These are phyloP conservation scores for Otus sunia DNA, from an alignment of 2,113 vertebrate genomes.

Conservation along the genomic window DNA sequence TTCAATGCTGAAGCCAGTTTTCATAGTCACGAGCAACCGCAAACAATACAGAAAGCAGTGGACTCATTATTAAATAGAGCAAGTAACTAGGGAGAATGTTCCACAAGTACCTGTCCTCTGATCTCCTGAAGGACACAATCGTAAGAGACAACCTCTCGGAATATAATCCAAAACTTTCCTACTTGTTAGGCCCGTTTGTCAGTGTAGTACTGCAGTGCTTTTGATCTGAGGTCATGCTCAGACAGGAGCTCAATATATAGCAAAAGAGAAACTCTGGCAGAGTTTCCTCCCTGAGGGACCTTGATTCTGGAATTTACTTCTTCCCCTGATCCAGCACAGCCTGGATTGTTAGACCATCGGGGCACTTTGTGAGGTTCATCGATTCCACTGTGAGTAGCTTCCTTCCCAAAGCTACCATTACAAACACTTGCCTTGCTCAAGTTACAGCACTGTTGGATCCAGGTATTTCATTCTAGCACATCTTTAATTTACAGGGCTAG, in stretches of 20 bases:
- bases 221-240: not conserved
- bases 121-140: not conserved
- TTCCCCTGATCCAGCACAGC: not conserved
- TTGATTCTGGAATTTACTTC: not conserved
- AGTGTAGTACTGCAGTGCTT: not conserved
- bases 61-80: not conserved
- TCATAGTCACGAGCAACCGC: not conserved
- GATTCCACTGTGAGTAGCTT: not conserved
- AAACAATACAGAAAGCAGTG: not conserved
- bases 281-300: not conserved
- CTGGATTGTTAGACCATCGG: not conserved
- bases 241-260: not conserved
- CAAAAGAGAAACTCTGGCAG: not conserved
- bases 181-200: not conserved
- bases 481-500: conserved; percentile 7
- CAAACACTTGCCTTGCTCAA: not conserved
- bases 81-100: not conserved
- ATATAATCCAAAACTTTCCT: not conserved
- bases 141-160: not conserved
- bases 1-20: not conserved
- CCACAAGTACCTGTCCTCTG: not conserved
- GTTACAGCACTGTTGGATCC: not conserved
- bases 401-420: conserved; percentile 6
- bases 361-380: not conserved
- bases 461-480: conserved; percentile 14